phyloP scores from a whole-genome alignment of 2,113 vertebrate species.

The Campylomormyrus tamandua region DNA sequence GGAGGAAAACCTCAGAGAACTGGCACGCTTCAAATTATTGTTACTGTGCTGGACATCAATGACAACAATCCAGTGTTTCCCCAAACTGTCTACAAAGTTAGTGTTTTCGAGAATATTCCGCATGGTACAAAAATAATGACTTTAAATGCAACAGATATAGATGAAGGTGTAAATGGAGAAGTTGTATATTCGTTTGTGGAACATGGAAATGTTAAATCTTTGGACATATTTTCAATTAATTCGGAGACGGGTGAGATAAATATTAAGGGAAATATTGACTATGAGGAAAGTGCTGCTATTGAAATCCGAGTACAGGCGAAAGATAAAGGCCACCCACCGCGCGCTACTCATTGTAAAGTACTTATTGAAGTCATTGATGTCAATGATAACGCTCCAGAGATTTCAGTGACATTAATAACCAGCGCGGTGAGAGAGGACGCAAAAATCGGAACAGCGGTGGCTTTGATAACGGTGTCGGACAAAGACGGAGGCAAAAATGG shows the following conservation, averaged over 20 bases:
- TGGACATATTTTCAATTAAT: background rate
- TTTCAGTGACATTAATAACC: background rate
- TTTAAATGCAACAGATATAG: background rate
- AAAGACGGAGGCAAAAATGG: background rate
- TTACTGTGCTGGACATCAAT: background rate
- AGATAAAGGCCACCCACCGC: too few relatives aligned
- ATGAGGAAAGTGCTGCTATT: too few relatives aligned
- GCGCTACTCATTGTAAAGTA: background rate
- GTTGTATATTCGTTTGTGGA: background rate
- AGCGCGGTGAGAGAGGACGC: background rate
- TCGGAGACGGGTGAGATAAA: background rate
- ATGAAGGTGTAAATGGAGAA: background rate
- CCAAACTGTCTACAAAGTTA: background rate
- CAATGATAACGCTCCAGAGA: background rate
- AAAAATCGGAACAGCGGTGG: background rate
- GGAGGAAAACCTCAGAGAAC: background rate
- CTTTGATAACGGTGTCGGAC: too few relatives aligned
- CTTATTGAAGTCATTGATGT: background rate
- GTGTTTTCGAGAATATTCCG: background rate
- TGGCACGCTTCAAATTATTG: background rate
- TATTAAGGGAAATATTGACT: background rate
- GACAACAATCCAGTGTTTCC: background rate
- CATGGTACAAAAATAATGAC: background rate
- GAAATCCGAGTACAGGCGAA: too few relatives aligned
- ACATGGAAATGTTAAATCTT: background rate